Base-by-base conservation (phyloP, 2,113 vertebrate species). In the Lampris incognitus region DNA sequence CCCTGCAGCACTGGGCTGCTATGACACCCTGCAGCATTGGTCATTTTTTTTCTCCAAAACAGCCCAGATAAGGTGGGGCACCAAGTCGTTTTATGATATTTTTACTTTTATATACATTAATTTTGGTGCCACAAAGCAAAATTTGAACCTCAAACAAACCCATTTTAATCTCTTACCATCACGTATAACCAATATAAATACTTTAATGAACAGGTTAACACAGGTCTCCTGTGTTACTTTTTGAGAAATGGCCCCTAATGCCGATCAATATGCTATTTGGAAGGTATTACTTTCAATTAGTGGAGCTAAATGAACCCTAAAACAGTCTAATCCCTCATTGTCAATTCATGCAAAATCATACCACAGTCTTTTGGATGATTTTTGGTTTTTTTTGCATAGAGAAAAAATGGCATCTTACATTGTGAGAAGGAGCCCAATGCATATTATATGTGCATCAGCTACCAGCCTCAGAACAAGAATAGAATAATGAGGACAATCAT, bases 281-380 rank as follows among this genome's bases (percentile, higher is more conserved):
- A 77, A 86, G 69, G 83, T 77, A 87, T 86, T 81, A 81, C 75
- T 77, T 85, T 89, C 83, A 92, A 91, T 92, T 90, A 88, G 81
- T 57, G 44, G 65, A 79, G 72, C 63, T 59, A 71, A 89, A 79
- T 66, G 59, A 75, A 83, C 88, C 59, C 72, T 68, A 42, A 81
- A 68, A 84, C 55, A 60, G 24, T 24, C 24, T 65, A 69, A 76
- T 84, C 68, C 62, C 72, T 81, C 4, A 61, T 51, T 61, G 51
- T 79, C 66, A 64, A 72, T 71, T 78, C n/a, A 52, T 78, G 46
- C 65, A 68, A 79, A 79, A 79, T 72, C 38, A 59, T 56, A 38
- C 39, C 8, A 11, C 49, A 78, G 42, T 63, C 50, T 59, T 55
- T 24, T 65, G 42, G 38, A 36, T 70, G 49, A 54, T 11, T 51